Evolutionary conservation across 2,113 vertebrate species (phyloP).

Genomic region (Eurystomus gularis): DNA sequence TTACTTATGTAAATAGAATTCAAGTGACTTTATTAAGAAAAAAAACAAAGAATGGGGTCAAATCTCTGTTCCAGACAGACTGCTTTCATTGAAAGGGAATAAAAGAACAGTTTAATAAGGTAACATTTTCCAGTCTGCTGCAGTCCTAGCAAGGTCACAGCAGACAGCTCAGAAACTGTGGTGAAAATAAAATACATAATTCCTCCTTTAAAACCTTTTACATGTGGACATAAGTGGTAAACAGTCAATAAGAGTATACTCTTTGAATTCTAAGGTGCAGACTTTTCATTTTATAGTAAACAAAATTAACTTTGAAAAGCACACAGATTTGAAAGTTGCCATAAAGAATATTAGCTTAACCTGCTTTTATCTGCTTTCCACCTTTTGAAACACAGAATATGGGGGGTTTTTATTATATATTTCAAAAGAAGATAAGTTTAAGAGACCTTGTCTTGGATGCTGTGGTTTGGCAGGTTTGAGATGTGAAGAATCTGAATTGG

Average conservation of each 20-base stretch:
- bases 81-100: neutral
- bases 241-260: neutral
- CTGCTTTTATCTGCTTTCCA: neutral
- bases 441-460: neutral
- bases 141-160: neutral
- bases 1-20: conserved; percentile 22
- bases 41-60: neutral
- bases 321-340: neutral
- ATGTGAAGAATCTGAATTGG: neutral
- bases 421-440: neutral
- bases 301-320: neutral
- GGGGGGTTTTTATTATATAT: neutral
- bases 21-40: conserved; percentile 1
- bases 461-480: neutral
- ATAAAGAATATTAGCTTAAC: neutral
- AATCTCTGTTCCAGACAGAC: neutral
- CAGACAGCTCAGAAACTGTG: neutral
- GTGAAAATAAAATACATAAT: neutral
- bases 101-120: neutral
- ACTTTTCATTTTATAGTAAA: neutral
- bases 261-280: neutral
- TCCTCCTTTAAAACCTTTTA: neutral
- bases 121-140: neutral
- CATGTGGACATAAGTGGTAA: neutral
- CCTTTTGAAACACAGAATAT: no score